Percentiles rank a stretch among this genome's conserved stretches.
phyloP scores from a whole-genome alignment of 2,113 vertebrate genomes.

The Capricornis sumatraensis region DNA sequence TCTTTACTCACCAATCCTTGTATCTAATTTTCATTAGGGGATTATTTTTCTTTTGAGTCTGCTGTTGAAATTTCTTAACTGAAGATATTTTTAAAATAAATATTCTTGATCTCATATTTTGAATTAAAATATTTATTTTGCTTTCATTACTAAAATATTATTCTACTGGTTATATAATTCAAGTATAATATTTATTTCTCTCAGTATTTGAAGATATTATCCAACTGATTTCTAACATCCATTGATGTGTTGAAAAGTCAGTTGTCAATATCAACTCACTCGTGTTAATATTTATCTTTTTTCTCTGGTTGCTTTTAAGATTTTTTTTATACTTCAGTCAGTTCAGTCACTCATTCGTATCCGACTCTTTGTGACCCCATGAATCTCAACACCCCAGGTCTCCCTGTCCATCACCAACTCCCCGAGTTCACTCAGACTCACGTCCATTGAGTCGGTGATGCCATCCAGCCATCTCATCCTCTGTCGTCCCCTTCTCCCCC shows the following conservation, averaged over 20 bases:
- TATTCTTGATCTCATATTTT: not conserved
- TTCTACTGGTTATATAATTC: not conserved
- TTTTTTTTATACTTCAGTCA: not conserved
- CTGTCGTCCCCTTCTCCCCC: too few species aligned
- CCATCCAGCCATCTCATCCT: too few species aligned
- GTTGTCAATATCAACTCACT: not conserved
- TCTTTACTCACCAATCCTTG: not conserved
- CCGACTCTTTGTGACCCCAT: rapidly evolving
- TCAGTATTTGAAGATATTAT: not conserved
- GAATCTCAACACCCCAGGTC: too few species aligned
- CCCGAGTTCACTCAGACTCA: too few species aligned
- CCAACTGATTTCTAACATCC: not conserved
- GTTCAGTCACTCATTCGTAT: rapidly evolving
- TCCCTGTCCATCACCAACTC: too few species aligned
- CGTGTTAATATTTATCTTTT: not conserved
- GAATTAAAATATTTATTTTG: not conserved
- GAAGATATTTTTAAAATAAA: not conserved
- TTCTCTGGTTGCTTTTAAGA: not conserved
- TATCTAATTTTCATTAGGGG: not conserved
- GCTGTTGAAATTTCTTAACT: not conserved
- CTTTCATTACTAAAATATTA: not conserved
- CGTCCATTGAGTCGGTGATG: rapidly evolving
- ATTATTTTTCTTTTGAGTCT: not conserved
- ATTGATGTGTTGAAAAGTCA: not conserved
- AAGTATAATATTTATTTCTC: not conserved